phyloP scores from a whole-genome alignment of 2,888 invertebrate species.

The Psylliodes chrysocephalus region DNA sequence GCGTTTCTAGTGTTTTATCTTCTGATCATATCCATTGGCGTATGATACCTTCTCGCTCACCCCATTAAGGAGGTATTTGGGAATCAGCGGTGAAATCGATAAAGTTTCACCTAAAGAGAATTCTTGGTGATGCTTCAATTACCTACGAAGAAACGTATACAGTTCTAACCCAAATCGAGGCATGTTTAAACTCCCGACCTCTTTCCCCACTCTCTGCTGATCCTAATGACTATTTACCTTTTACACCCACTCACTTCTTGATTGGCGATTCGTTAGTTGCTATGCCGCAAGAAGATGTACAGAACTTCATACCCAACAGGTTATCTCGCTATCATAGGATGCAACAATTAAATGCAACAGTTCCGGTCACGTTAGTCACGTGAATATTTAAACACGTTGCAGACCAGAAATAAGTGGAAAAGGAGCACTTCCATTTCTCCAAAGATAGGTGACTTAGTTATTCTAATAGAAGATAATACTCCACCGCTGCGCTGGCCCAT shows the following conservation, averaged over 20 bases:
- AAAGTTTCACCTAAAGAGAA: constrained; percentile 49
- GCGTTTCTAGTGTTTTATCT: constrained; percentile 8
- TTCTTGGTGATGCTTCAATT: constrained; percentile 43
- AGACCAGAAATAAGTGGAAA: constrained; percentile 42
- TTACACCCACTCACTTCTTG: constrained; percentile 44
- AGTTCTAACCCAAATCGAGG: constrained; percentile 33
- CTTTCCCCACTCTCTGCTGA: constrained; percentile 48
- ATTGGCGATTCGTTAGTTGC: constrained; percentile 24
- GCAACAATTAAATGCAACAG: constrained; percentile 42
- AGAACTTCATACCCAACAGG: constrained; percentile 27
- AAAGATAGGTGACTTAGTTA: constrained; percentile 23
- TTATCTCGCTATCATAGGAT: constrained; percentile 46
- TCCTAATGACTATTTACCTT: constrained; percentile 45
- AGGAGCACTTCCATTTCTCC: not conserved
- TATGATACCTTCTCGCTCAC: constrained; percentile 51
- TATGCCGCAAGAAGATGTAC: constrained; percentile 40
- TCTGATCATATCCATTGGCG: not conserved
- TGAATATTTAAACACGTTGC: constrained; percentile 48
- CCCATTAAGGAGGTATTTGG: constrained; percentile 54
- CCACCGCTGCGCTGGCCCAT: constrained; percentile 32
- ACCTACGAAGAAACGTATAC: constrained; percentile 54
- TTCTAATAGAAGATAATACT: constrained; percentile 26
- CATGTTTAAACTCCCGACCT: constrained; percentile 51
- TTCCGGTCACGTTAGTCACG: constrained; percentile 45
- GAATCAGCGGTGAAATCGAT: constrained; percentile 52